These are phyloP conservation scores for Sinelater perroti DNA, from an alignment of 2,888 invertebrate genomes.

Conservation along the genomic window DNA sequence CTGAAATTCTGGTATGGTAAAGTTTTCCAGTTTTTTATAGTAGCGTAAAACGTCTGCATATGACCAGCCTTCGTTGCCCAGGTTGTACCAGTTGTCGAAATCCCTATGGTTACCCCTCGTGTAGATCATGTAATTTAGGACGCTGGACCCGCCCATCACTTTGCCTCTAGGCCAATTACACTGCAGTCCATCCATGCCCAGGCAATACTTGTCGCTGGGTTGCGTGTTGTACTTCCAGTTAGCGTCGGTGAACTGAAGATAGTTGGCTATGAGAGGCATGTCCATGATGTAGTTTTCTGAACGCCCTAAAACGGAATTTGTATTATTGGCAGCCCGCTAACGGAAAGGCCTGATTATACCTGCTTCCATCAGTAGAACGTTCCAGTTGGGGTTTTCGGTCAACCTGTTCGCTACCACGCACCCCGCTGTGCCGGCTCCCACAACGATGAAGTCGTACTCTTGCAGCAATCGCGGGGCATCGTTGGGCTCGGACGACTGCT, in stretches of 20 bases:
- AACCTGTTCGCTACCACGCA: conserved; percentile 78
- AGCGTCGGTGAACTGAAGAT: conserved; percentile 74
- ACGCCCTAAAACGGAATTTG: conserved; percentile 61
- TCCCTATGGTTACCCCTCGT: conserved; percentile 87
- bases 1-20: conserved; percentile 78
- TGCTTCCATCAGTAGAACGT: conserved; percentile 76
- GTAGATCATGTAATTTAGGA: conserved; percentile 91
- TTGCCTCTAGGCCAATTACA: conserved; percentile 77
- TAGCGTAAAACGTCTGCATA: conserved; percentile 82
- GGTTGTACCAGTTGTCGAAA: conserved; percentile 85
- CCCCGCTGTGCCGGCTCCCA: conserved; percentile 85
- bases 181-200: conserved; percentile 76
- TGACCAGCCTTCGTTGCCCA: conserved; percentile 76
- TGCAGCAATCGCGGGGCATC: conserved; percentile 63
- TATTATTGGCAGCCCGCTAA: neutral
- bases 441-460: conserved; percentile 79
- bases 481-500: conserved; percentile 64
- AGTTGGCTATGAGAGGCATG: conserved; percentile 76
- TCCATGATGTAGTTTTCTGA: conserved; percentile 78
- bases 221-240: conserved; percentile 87
- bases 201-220: conserved; percentile 75
- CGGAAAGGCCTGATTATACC: conserved; percentile 60
- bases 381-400: conserved; percentile 74
- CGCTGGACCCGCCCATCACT: conserved; percentile 82
- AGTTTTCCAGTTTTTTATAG: conserved; percentile 85